Base-by-base conservation (phyloP, 2,888 invertebrate genomes). In the Sclerodermus sp. region DNA sequence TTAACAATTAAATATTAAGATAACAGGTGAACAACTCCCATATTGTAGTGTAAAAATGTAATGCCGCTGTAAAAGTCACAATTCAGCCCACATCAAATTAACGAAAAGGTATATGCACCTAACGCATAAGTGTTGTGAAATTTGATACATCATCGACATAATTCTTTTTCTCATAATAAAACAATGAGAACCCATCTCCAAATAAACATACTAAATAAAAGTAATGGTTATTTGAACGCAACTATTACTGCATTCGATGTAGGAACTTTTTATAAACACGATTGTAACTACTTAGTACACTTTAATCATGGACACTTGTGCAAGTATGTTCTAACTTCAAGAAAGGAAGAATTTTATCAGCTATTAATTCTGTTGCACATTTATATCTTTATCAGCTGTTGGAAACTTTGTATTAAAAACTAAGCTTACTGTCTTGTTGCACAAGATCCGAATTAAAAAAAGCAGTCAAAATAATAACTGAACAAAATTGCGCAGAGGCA, bases 141-240 rank as follows among this genome's bases (percentile, higher is more conserved):
- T 53, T 42, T 51, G 52, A 45, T 30, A 49, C 31, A 52, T 50
- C 49, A 49, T 56, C 53, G 53, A 43, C 49, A 54, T 45, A 46
- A 52, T 51, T 53, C 17, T 36, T 42, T 43, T 55, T 50, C 40
- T 60, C 42, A 51, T 34, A 47, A 49, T 67, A 66, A 64, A 54
- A 60, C 60, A 53, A 63, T 57, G 68, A 68, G 64, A 62, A 59
- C 62, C 64, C 58, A 64, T 68, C 69, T 62, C 62, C 60, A 67
- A 67, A 63, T 70, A 63, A 69, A 67, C 61, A 58, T 58, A 65
- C 58, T 64, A 73, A 71, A 71, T 69, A 70, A 70, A 68, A 70
- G 51, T 61, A 61, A 47, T 60, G 47, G 55, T 65, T 57, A 46
- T 53, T 44, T 51, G 56, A 59, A 59, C 60, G 52, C 47, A 51